phyloP scores from a whole-genome alignment of 2,888 invertebrate species.

The Drosophila paranaensis region DNA sequence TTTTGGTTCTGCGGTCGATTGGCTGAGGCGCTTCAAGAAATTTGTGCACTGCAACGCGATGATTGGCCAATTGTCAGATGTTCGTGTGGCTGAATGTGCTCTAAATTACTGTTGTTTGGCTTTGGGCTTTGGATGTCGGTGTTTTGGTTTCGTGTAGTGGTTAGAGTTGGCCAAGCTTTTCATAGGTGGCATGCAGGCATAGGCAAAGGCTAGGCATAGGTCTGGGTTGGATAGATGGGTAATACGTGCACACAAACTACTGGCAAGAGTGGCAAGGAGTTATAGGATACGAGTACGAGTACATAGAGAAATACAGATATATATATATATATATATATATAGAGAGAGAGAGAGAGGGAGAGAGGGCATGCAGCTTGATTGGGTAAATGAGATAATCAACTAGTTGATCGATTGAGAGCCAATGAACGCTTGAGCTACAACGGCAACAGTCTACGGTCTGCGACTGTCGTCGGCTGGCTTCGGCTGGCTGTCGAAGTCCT shows the following conservation, averaged over 20 bases:
- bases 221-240: conserved; percentile 4
- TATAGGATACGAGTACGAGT: neutral
- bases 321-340: too few relatives aligned
- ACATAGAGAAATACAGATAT: too few relatives aligned
- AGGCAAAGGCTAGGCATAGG: neutral
- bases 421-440: conserved; percentile 21
- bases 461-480: conserved; percentile 13
- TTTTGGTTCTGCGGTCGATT: conserved; percentile 29
- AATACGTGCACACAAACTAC: conserved; percentile 41
- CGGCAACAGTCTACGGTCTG: conserved; percentile 2
- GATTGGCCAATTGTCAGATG: conserved; percentile 58
- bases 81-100: conserved; percentile 20
- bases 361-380: conserved; percentile 36
- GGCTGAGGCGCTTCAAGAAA: conserved; percentile 24
- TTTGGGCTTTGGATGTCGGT: conserved; percentile 2
- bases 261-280: conserved; percentile 6
- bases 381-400: conserved; percentile 39
- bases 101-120: conserved; percentile 16
- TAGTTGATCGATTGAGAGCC: conserved; percentile 17
- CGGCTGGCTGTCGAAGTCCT: conserved; percentile 57
- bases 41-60: conserved; percentile 31
- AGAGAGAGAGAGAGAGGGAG: too few relatives aligned
- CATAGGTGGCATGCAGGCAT: conserved; percentile 26
- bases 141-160: conserved; percentile 1
- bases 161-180: conserved; percentile 16